phyloP scores from a whole-genome alignment of 2,113 vertebrate genomes.

The Carassius gibelio region DNA sequence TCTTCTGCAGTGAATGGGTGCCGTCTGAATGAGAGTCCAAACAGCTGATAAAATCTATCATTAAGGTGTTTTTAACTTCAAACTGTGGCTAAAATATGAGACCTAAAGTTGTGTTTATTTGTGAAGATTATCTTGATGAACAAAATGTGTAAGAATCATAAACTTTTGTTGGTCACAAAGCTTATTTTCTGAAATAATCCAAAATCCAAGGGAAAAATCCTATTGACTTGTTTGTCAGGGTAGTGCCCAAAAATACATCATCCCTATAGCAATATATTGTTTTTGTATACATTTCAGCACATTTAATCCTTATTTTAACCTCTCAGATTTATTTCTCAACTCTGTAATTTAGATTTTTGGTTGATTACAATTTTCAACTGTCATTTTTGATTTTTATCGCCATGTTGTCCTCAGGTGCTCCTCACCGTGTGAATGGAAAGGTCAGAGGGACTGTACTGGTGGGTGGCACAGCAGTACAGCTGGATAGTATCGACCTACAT shows the following conservation, averaged over 20 bases:
- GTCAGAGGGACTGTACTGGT: constrained; percentile 85
- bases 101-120: no score
- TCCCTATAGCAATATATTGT: not conserved
- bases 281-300: not conserved
- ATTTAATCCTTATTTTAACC: not conserved
- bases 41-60: no score
- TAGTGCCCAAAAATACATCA: not conserved
- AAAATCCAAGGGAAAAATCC: not conserved
- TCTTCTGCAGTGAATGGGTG: not conserved
- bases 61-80: no score
- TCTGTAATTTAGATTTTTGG: no score
- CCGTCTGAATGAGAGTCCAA: not conserved
- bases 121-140: not conserved
- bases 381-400: not conserved
- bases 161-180: not conserved
- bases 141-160: not conserved
- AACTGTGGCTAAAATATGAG: no score
- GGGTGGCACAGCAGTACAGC: constrained; percentile 73
- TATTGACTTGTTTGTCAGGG: not conserved
- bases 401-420: constrained; percentile 76
- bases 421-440: constrained; percentile 93
- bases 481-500: constrained; percentile 84
- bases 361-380: no score
- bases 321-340: not conserved
- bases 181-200: not conserved